Base-by-base conservation (phyloP, 2,113 vertebrate genomes). In the Rhegmatorhina hoffmannsi region DNA sequence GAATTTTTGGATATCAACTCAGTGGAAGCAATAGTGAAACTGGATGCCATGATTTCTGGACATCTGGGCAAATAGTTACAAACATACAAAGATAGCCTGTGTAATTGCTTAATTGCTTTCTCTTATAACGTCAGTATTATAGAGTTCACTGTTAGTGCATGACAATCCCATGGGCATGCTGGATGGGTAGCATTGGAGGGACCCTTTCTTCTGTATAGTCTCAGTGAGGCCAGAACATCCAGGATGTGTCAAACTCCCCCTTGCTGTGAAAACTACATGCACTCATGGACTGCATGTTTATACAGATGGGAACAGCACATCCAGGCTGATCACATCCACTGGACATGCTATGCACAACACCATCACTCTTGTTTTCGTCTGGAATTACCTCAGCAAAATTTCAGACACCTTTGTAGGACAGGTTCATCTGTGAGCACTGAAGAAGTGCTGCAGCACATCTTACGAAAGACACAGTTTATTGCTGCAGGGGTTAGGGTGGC, bases 91-190 rank as follows among this genome's bases (percentile, higher is more conserved):
- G 38, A 24, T 6, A 23, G 2, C 6, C 12, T 29, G 4, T 52
- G 26, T 20, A 59, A 34, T 38, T 4, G 0, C 11, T 80, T 85
- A 59, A 34, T 38, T 4, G 0, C 11, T 80, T 85, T 88, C 3
- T 15, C 21, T 34, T 84, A 21, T 3, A 13, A 64, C 11, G 11
- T 75, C 49, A 47, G 7, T 34, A 12, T 62, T 25, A 23, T 3
- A 7, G 11, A 46, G 17, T 8, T 79, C 36, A 49, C 21, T 66
- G 12, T 43, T 19, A 6, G 23, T 62, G 8, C 21, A 33, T 0
- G 3, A 52, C 10, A 64, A n/a, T n/a, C 0, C 0, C 0, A 0
- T 47, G 7, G 10, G 52, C 2, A 0, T 33, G 26, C 49, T 55
- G 12, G 10, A 4, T 33, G 12, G 13, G 7, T 66, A 26, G 4